These are phyloP conservation scores for Solen grandis DNA, from an alignment of 1,140 invertebrate genomes.

Conservation along the genomic window DNA sequence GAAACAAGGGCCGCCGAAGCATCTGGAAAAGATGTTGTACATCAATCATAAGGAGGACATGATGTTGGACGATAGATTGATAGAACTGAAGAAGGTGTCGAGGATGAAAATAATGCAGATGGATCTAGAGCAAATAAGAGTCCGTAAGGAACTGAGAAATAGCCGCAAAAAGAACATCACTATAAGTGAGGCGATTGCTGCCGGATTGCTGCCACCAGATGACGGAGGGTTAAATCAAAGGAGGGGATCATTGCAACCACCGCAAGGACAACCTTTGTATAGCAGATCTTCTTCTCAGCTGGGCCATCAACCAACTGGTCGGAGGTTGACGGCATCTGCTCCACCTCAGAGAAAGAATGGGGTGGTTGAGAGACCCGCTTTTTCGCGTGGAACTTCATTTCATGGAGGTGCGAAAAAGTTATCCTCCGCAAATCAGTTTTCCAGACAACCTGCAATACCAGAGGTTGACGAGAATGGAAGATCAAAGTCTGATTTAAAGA, in stretches of 20 bases:
- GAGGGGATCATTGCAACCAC: background rate
- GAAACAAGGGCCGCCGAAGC: slow-evolving; percentile 59
- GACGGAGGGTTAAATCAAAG: background rate
- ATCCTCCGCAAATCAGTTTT: slow-evolving; percentile 30
- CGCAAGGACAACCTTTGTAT: background rate
- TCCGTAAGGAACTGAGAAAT: slow-evolving; percentile 64
- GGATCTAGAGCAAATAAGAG: slow-evolving; percentile 63
- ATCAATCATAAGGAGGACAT: slow-evolving; percentile 70
- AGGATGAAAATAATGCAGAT: slow-evolving; percentile 63
- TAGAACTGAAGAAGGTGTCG: slow-evolving; percentile 58
- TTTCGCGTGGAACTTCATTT: slow-evolving; percentile 24
- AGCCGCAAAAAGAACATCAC: slow-evolving; percentile 61
- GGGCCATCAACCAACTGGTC: too few relatives aligned
- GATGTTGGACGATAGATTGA: slow-evolving; percentile 56
- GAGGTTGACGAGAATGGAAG: slow-evolving; percentile 4
- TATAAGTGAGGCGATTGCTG: slow-evolving; percentile 48
- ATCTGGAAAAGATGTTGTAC: slow-evolving; percentile 69
- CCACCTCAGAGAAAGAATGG: slow-evolving; percentile 36
- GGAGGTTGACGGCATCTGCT: slow-evolving; percentile 2
- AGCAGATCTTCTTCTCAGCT: background rate
- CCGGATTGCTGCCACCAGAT: slow-evolving; percentile 8
- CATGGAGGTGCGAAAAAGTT: background rate
- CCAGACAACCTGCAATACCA: slow-evolving; percentile 14
- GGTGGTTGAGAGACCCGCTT: background rate
- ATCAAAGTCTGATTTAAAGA: background rate